phyloP scores from a whole-genome alignment of 2,888 invertebrate species.

The Sclerodermus sp. region DNA sequence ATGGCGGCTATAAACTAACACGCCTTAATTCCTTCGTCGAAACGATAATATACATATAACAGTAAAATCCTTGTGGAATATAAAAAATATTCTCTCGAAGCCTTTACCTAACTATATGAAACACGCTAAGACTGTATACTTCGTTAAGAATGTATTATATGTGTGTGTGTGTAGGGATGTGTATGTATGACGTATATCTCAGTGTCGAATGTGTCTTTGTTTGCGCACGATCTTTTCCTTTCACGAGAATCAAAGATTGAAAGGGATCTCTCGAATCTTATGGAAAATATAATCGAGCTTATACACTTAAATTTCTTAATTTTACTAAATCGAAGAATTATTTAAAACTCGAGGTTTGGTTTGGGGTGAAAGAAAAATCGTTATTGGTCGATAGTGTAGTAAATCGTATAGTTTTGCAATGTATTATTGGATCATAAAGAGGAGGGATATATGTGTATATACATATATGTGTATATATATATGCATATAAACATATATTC shows the following conservation, averaged over 20 bases:
- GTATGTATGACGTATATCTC: neutral
- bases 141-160: conserved; percentile 24
- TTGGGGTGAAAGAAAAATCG: no score
- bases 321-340: no score
- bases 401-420: no score
- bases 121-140: conserved; percentile 39
- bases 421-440: no score
- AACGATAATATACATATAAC: conserved; percentile 36
- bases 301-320: no score
- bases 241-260: conserved; percentile 19
- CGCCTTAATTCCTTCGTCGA: conserved; percentile 31
- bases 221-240: conserved; percentile 26
- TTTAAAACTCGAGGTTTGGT: no score
- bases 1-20: conserved; percentile 24
- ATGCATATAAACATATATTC: no score
- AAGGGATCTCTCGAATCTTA: no score
- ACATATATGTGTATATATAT: no score
- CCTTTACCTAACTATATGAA: conserved; percentile 45
- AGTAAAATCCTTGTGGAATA: conserved; percentile 47
- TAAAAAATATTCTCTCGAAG: conserved; percentile 53
- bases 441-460: no score
- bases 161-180: conserved; percentile 10
- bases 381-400: no score
- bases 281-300: no score
- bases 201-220: conserved; percentile 15